Base-by-base conservation (phyloP, 2,113 vertebrate species). In the Nycticorax nycticorax region DNA sequence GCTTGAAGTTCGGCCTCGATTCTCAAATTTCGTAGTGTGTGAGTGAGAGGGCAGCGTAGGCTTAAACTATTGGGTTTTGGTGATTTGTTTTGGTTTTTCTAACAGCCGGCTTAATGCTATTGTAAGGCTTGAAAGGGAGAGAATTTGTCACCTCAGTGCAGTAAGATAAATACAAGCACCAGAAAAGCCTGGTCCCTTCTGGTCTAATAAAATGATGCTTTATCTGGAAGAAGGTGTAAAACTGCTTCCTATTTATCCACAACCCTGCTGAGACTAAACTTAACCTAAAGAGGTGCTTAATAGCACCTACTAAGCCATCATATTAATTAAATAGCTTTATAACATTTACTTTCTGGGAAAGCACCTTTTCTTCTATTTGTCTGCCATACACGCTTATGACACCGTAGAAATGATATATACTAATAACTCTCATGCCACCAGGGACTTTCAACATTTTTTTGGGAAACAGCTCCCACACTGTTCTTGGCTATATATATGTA, bases 251-350 rank as follows among this genome's bases (percentile, higher is more conserved):
- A 75, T 95, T 95, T 92, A 88, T 96, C 77, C 76, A 75, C 76
- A 84, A 48, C 33, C 83, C 91, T 87, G 72, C 79, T 90, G 87
- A 93, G 87, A 80, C 39, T 66, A 90, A 88, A 96, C 92, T 93
- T 84, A 96, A 72, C 41, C 62, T 95, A 73, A 86, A 94, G 56
- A 90, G 75, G 14, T 90, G 13, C 69, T 81, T 93, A 68, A 92
- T 66, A 67, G 52, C 77, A 87, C 59, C 78, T 82, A 64, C 59
- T 79, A 92, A 96, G 47, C 75, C 76, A 75, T 72, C 50, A 47
- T 14, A 91, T 93, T 92, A 95, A 94, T 94, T 92, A 94, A 96
- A 92, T 9, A 69, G 64, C 77, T 93, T 87, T 86, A 66, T 75
- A 91, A 35, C 82, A 28, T 78, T 81, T 66, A 37, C 75, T 81